These are phyloP conservation scores for Eptesicus fuscus DNA, from an alignment of 2,113 vertebrate species.

Conservation along the genomic window DNA sequence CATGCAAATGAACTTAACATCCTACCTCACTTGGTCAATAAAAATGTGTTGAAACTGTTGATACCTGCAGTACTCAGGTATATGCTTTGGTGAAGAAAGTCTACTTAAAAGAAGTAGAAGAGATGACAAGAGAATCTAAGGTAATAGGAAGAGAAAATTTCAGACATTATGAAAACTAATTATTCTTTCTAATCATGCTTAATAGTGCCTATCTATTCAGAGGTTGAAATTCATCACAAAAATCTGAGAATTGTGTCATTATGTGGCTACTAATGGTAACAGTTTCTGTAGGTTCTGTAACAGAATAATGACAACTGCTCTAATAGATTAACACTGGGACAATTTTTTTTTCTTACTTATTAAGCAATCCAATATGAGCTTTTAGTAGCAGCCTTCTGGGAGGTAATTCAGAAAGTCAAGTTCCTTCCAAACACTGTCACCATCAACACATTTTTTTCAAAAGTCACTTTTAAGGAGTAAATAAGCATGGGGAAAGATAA, in stretches of 20 bases:
- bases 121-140: not conserved
- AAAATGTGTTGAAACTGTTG: not conserved
- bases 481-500: not conserved
- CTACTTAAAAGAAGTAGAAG: not conserved
- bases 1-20: not conserved
- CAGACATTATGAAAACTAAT: not conserved
- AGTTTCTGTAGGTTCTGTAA: not conserved
- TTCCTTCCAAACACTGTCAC: not conserved
- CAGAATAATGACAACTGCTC: not conserved
- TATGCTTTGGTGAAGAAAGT: not conserved
- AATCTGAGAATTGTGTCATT: not conserved
- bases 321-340: not conserved
- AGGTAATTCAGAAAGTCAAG: not conserved
- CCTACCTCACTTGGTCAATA: not conserved
- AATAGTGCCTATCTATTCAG: not conserved
- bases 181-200: not conserved
- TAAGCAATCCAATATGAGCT: not conserved
- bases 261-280: not conserved
- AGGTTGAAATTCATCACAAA: not conserved
- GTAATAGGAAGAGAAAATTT: not conserved
- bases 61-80: not conserved
- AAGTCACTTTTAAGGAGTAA: not conserved
- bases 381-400: not conserved
- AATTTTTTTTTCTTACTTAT: not conserved
- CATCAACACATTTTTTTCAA: not conserved